phyloP scores from a whole-genome alignment of 1,140 invertebrate species.

The Mactra quadrangularis region DNA sequence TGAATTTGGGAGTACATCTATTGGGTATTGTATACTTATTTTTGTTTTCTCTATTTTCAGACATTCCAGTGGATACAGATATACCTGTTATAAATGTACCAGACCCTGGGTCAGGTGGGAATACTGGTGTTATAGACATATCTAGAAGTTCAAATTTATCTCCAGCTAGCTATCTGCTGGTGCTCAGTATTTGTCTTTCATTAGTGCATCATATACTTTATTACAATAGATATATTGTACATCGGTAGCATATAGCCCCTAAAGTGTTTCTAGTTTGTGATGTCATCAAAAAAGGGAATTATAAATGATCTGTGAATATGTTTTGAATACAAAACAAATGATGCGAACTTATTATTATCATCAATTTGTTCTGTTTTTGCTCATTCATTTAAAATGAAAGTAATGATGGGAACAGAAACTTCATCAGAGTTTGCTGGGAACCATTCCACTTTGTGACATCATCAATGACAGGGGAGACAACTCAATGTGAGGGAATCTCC shows the following conservation, averaged over 20 bases:
- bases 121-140: slow-evolving; percentile 28
- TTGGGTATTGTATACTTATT: no score
- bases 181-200: slow-evolving; percentile 39
- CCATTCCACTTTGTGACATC: no score
- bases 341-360: slow-evolving; percentile 8
- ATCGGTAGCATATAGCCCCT: slow-evolving; percentile 10
- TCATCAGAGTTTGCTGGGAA: no score
- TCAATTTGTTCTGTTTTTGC: slow-evolving; percentile 4
- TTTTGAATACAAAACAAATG: no score
- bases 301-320: slow-evolving; percentile 25
- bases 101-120: neutral
- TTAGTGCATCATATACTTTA: slow-evolving; percentile 36
- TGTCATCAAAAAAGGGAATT: neutral
- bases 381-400: slow-evolving; percentile 28
- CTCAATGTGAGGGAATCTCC: no score
- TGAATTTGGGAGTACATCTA: no score
- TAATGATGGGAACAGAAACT: slow-evolving; percentile 17
- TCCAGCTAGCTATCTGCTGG: neutral
- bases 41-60: neutral
- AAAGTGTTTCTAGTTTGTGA: neutral
- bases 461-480: no score
- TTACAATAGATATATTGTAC: neutral
- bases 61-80: slow-evolving; percentile 3
- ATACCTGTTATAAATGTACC: slow-evolving; percentile 22
- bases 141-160: slow-evolving; percentile 11